Evolutionary conservation across 2,888 invertebrate genomes (phyloP).

Genomic region (Drosophila aldrichi): DNA sequence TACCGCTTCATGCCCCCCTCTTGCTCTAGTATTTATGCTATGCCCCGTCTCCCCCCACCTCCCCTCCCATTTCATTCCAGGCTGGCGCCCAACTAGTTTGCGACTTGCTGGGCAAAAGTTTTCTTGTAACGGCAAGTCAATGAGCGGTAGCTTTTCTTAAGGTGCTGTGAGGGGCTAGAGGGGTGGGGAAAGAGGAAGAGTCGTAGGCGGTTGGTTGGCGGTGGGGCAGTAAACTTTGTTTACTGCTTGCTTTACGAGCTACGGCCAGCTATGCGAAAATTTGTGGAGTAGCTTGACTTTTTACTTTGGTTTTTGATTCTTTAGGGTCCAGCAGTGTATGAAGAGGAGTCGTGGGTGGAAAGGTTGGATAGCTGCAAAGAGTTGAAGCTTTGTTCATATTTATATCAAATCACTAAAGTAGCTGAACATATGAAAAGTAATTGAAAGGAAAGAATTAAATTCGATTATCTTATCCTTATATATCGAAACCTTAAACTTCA

Average conservation of each 20-base stretch:
- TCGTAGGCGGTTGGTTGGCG: background rate
- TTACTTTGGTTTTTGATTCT: constrained; percentile 46
- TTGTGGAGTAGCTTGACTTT: constrained; percentile 71
- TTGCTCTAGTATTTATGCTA: constrained; percentile 36
- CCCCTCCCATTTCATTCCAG: constrained; percentile 2
- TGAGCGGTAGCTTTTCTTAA: constrained; percentile 53
- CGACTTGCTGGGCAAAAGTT: constrained; percentile 57
- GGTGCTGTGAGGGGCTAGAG: background rate
- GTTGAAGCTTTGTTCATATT: constrained; percentile 42
- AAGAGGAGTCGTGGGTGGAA: constrained; percentile 22
- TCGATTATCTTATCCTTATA: background rate
- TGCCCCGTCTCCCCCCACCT: constrained; percentile 4
- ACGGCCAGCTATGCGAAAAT: constrained; percentile 53
- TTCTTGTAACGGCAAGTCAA: constrained; percentile 71
- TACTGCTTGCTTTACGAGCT: constrained; percentile 44
- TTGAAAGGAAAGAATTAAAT: background rate
- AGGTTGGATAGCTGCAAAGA: constrained; percentile 38
- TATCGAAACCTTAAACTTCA: too few species aligned
- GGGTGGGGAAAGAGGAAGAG: background rate
- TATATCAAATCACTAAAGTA: background rate
- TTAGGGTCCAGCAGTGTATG: constrained; percentile 52
- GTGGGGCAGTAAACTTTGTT: constrained; percentile 54
- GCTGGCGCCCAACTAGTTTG: constrained; percentile 49
- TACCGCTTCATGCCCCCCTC: background rate
- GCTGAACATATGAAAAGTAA: background rate